Conservation (phyloP, 1,140 invertebrate species). For the Leucophenga varia region DNA sequence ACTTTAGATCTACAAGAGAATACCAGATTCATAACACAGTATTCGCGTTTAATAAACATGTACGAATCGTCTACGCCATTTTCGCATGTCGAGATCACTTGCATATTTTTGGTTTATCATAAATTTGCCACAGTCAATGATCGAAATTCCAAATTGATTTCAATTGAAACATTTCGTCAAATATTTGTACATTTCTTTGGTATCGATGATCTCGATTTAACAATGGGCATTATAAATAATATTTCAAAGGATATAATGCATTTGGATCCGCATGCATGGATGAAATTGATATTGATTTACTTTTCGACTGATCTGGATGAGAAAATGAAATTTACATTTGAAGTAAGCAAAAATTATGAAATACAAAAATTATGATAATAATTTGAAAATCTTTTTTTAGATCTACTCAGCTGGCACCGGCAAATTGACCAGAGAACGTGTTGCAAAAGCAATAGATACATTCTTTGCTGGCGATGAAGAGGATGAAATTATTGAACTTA, state of each 20-base stretch:
- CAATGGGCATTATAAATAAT: constrained; percentile 17
- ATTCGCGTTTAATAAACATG: too few species aligned
- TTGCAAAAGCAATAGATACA: constrained; percentile 17
- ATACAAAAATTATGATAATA: too few species aligned
- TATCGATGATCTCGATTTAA: constrained; percentile 14
- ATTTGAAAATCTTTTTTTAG: too few species aligned
- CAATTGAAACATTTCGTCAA: constrained; percentile 17
- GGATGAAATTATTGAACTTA: constrained; percentile 23
- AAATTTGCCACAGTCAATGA: constrained; percentile 25
- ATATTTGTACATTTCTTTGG: constrained; percentile 22
- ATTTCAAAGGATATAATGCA: constrained; percentile 15
- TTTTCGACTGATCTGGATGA: constrained; percentile 14
- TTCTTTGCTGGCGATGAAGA: constrained; percentile 26
- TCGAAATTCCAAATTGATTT: constrained; percentile 13
- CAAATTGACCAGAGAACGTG: constrained; percentile 22
- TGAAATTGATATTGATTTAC: constrained; percentile 18
- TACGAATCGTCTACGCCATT: too few species aligned
- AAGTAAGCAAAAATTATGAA: too few species aligned
- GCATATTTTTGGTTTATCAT: constrained; percentile 24
- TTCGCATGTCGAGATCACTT: too few species aligned
- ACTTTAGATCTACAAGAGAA: too few species aligned
- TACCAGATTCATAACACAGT: too few species aligned
- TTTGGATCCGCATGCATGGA: constrained; percentile 17
- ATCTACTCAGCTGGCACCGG: constrained; percentile 30
- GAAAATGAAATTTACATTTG: constrained; percentile 26